Base-by-base conservation (phyloP, 1,140 invertebrate genomes). In the Streblospio benedicti region DNA sequence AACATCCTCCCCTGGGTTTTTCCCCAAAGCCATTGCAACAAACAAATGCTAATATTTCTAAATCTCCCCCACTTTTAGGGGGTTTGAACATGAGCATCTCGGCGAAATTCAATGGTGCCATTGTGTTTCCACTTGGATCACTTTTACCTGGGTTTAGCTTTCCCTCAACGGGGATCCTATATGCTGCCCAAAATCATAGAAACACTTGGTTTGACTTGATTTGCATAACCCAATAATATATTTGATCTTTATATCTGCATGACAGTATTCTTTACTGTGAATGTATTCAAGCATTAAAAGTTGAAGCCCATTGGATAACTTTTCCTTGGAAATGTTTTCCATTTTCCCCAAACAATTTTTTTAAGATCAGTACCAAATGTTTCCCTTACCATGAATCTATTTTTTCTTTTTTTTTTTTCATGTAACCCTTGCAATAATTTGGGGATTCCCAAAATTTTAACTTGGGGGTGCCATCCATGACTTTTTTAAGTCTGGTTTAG, bases 31-130 rank as follows among this genome's bases (percentile, higher is more conserved):
- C 94, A 98, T 72, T 93, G 91, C 5, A 97, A 76, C 67, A 97
- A 80, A 80, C 97, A 97, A 68, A 98, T 1, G 89, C 93, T 45
- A 98, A 81, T 58, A 91, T 93, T 81, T 97, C 93, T 49, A 98
- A 76, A 80, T 98, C 95, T 50, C 91, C 92, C 75, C 94, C 82
- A 63, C 92, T 82, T 9, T 91, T 91, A 78, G 91, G 88, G 41
- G 86, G 90, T 89, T n/a, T n/a, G 92, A 75, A 90, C 86, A 79
- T 99, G 95, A 41, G 93, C 95, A 81, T 99, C 95, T 63, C 91
- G 83, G 16, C 91, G 95, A 71, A 91, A 98, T 73, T 97, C 90
- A 60, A 96, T 80, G 4, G 95, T 99, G 20, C 95, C 95, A 78
- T 97, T 91, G 76, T 99, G 94, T 27, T 93, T 93, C 74, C 87